phyloP scores from a whole-genome alignment of 1,140 invertebrate genomes.

The Calliopsis andreniformis region DNA sequence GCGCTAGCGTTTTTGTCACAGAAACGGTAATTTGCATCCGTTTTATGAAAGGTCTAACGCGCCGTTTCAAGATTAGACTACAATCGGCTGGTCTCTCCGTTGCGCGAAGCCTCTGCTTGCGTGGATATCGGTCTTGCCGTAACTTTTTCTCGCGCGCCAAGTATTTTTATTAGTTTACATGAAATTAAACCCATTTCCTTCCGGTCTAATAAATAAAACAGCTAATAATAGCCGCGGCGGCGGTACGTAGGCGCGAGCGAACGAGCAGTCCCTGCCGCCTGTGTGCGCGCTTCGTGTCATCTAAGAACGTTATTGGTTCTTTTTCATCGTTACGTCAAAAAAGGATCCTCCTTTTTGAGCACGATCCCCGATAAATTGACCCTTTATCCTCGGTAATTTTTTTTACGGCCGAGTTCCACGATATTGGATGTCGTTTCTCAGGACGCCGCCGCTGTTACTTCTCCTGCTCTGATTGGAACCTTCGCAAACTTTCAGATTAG shows the following conservation, averaged over 20 bases:
- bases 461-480: no score
- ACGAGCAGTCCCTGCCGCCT: conserved; percentile 1
- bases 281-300: background rate
- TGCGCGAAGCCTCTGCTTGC: conserved; percentile 38
- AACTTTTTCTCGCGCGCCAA: conserved; percentile 50
- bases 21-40: conserved; percentile 40
- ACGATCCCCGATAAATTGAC: conserved; percentile 40
- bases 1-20: conserved; percentile 14
- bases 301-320: conserved; percentile 47
- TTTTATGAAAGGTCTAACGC: conserved; percentile 28
- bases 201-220: conserved; percentile 52
- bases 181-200: conserved; percentile 53
- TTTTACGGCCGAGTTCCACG: background rate
- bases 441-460: no score
- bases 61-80: conserved; percentile 45
- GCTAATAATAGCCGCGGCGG: conserved; percentile 38
- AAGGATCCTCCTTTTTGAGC: conserved; percentile 45
- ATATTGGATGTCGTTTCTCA: conserved; percentile 16
- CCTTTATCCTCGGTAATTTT: conserved; percentile 37
- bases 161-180: conserved; percentile 56
- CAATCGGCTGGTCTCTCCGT: conserved; percentile 20
- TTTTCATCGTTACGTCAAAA: conserved; percentile 51
- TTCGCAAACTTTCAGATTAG: no score
- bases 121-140: conserved; percentile 49
- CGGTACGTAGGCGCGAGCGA: conserved; percentile 12